Evolutionary conservation across 2,888 invertebrate genomes (phyloP), one percentile per base, ranked within the genome.

Genomic region (Zaprionus obscuricornis): DNA sequence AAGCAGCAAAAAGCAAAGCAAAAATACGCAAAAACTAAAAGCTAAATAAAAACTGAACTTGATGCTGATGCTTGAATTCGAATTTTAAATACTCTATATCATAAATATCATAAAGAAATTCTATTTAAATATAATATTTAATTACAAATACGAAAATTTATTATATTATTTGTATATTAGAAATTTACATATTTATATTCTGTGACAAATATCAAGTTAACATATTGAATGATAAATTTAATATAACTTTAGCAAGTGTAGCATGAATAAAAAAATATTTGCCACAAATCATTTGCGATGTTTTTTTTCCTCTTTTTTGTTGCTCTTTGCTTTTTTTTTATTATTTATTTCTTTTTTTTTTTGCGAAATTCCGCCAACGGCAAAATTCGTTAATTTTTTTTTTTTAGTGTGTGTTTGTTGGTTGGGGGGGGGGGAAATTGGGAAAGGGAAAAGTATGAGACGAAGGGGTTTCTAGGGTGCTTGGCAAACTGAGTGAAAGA

Each of bases 261-360:
- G 40, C 52, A 46, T 34, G 34, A 26, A 26, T 24, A 65, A 55
- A 50, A 69, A 66, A 62, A 75, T 73, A 83, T 59, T 71, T 58
- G 78, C 78, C 78, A 82, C 79, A 81, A 81, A 81, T 81, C 85
- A 81, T 81, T 84, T 85, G 78, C 75, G 51, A 75, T 68, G 77
- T 78, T 82, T 75, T 72, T 58, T 54, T 52, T 47, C 34, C 47
- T 72, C 52, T 49, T 58, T 58, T 62, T 66, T 50, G 47, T 40
- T 36, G 17, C 52, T 45, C 18, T 26, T 16, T 20, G 20, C 55
- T 50, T 64, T 43, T 54, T 36, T 36, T 36, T 60, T 36, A n/a
- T 6, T 34, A 11, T 40, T 56, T 42, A 43, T 20, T 26, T 7
- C 3, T 37, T 46, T 34, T 22, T 37, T 60, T 67, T 69, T 70